phyloP scores from a whole-genome alignment of 2,888 invertebrate genomes.

The Drosophila nigricruria region DNA sequence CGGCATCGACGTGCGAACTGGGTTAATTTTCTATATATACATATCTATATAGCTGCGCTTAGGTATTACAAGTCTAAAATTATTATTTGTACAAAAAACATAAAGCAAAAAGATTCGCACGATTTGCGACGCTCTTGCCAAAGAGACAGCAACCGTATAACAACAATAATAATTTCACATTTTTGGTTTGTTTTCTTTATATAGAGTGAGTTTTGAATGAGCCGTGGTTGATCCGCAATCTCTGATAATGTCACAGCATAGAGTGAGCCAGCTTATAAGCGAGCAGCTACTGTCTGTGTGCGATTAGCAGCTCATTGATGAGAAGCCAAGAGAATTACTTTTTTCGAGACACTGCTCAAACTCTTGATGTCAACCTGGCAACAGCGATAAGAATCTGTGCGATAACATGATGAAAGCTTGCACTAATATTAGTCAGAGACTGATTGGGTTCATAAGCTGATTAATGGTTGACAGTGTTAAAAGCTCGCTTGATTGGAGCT shows the following conservation, averaged over 20 bases:
- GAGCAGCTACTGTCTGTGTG: slow-evolving; percentile 31
- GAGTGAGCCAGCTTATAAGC: slow-evolving; percentile 20
- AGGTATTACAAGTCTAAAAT: slow-evolving; percentile 59
- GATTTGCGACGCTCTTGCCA: slow-evolving; percentile 62
- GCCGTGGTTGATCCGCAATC: slow-evolving; percentile 12
- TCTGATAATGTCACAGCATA: slow-evolving; percentile 12
- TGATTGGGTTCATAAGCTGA: neutral
- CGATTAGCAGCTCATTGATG: slow-evolving; percentile 23
- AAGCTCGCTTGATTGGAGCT: neutral
- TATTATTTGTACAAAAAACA: slow-evolving; percentile 56
- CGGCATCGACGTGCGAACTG: slow-evolving; percentile 77
- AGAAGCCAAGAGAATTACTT: slow-evolving; percentile 13
- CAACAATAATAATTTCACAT: slow-evolving; percentile 58
- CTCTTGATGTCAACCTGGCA: slow-evolving; percentile 32
- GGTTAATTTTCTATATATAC: slow-evolving; percentile 76
- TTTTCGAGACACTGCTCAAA: neutral
- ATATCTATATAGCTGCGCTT: slow-evolving; percentile 37
- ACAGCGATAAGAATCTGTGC: slow-evolving; percentile 39
- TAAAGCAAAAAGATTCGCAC: slow-evolving; percentile 63
- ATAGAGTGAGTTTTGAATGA: slow-evolving; percentile 34
- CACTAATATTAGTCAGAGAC: slow-evolving; percentile 7
- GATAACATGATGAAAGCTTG: slow-evolving; percentile 18
- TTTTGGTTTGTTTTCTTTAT: slow-evolving; percentile 44
- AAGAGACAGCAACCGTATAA: slow-evolving; percentile 27
- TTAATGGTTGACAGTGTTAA: neutral